These are phyloP conservation scores for Pedicia rivosa DNA, from an alignment of 2,888 invertebrate species.

Conservation along the genomic window DNA sequence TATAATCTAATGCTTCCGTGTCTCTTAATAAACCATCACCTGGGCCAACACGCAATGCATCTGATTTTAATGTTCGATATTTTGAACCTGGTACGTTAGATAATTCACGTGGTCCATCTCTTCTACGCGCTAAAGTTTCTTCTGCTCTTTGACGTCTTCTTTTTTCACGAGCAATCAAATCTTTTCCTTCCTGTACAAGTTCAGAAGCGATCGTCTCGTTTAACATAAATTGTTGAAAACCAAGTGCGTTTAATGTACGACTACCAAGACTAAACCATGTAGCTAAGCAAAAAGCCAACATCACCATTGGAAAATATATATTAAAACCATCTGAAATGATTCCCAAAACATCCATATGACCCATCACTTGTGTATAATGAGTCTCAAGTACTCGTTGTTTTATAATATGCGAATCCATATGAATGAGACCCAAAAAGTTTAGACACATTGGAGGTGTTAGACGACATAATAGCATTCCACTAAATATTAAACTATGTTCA, in stretches of 20 bases:
- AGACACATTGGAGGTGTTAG: constrained; percentile 96
- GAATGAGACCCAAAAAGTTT: constrained; percentile 93
- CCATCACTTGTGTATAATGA: constrained; percentile 96
- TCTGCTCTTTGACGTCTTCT: constrained; percentile 65
- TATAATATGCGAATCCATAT: constrained; percentile 93
- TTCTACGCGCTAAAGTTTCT: constrained; percentile 56
- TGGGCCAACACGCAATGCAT: constrained; percentile 16
- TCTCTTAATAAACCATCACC: constrained; percentile 54
- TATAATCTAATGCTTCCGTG: constrained; percentile 55
- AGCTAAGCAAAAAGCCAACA: constrained; percentile 79
- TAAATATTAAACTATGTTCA: constrained; percentile 96
- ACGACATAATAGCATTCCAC: constrained; percentile 95
- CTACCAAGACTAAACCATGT: constrained; percentile 92
- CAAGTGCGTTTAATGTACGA: constrained; percentile 73
- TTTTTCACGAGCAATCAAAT: constrained; percentile 78
- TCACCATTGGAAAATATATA: constrained; percentile 96
- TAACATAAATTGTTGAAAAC: constrained; percentile 93
- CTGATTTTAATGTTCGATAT: constrained; percentile 10
- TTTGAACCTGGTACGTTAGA: constrained; percentile 4
- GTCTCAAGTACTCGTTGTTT: constrained; percentile 69
- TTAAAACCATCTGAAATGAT: constrained; percentile 97
- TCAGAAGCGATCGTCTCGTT: constrained; percentile 89
- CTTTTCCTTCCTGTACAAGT: constrained; percentile 83
- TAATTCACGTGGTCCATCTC: constrained; percentile 14
- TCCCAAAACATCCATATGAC: constrained; percentile 96